Percentiles rank a stretch among this genome's conserved stretches.
Evolutionary conservation across 1,140 invertebrate species (phyloP).

Genomic region (Tyrophagus putrescentiae): DNA sequence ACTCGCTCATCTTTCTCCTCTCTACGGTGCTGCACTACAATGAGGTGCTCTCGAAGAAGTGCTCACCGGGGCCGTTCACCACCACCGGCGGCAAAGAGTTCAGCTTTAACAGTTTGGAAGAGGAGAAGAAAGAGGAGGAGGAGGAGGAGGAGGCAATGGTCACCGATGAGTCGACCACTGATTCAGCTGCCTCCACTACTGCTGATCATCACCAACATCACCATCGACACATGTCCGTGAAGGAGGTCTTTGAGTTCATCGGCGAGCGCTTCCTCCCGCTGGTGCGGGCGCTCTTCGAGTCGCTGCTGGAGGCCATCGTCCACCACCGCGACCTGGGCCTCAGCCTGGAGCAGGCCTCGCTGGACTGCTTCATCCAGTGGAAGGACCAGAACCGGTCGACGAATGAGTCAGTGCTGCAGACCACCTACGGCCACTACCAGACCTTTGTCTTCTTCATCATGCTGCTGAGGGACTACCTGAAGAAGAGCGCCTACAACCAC

Average conservation of each 20-base stretch:
- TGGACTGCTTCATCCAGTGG: constrained; percentile 11
- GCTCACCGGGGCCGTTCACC: neutral
- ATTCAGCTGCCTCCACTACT: neutral
- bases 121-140: neutral
- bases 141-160: neutral
- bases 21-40: constrained; percentile 6
- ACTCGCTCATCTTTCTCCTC: neutral
- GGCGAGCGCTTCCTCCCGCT: neutral
- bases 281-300: neutral
- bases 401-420: neutral
- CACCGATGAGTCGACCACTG: neutral
- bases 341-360: neutral
- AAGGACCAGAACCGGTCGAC: neutral
- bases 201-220: neutral
- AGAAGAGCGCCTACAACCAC: neutral
- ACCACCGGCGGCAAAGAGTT: neutral
- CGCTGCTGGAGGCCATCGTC: neutral
- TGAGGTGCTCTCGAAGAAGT: neutral
- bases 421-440: constrained; percentile 1
- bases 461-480: neutral
- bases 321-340: neutral
- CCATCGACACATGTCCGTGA: neutral
- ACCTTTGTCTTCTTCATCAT: neutral
- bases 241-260: constrained; percentile 10
- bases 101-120: no score